Conservation (phyloP, 2,888 invertebrate species). For the Parnassius apollo region DNA sequence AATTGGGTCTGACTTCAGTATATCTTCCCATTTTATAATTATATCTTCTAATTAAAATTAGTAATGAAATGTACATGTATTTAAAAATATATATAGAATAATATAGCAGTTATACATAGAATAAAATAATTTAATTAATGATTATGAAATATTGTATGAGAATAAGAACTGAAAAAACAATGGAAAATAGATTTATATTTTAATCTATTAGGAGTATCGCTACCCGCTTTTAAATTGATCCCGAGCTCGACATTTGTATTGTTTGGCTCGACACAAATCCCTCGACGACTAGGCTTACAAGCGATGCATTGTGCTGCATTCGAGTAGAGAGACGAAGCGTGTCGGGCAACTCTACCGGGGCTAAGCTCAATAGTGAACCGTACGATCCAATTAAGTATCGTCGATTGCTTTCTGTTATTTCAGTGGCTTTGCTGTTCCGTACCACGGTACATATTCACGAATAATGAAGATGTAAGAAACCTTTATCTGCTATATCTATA, state of each 20-base stretch:
- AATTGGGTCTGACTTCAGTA: too few species aligned
- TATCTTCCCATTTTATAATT: too few species aligned
- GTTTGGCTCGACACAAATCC: constrained; percentile 60
- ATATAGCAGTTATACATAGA: too few species aligned
- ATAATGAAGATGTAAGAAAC: neutral
- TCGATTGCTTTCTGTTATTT: constrained; percentile 28
- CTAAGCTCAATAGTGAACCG: constrained; percentile 26
- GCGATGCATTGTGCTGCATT: constrained; percentile 56
- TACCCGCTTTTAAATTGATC: constrained; percentile 25
- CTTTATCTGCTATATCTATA: neutral
- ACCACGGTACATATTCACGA: neutral
- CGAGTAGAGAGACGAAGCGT: constrained; percentile 42
- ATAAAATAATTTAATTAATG: too few species aligned
- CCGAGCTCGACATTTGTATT: constrained; percentile 40
- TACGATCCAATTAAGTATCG: constrained; percentile 27
- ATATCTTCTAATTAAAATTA: too few species aligned
- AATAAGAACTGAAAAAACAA: too few species aligned
- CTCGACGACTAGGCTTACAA: constrained; percentile 49
- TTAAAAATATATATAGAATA: too few species aligned
- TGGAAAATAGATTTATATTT: too few species aligned
- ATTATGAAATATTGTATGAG: too few species aligned
- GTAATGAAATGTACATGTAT: too few species aligned
- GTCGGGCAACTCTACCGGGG: constrained; percentile 27
- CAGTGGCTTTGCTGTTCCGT: constrained; percentile 11
- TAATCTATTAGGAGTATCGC: constrained; percentile 24